Base-by-base conservation (phyloP, 2,797 vertebrate genomes). In the Poecilia wingei region DNA sequence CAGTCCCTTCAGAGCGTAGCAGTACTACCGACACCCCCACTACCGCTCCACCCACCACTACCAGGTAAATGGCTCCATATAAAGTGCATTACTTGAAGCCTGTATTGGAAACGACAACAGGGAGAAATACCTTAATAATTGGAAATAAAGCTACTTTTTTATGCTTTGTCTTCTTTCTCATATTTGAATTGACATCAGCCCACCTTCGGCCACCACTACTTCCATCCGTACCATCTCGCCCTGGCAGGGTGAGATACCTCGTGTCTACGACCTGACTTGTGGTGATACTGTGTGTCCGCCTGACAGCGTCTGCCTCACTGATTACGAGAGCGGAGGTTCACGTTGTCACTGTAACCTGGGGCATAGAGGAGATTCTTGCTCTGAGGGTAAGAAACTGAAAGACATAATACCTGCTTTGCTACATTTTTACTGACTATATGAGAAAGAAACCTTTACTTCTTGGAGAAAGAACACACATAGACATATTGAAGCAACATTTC, bases 291-390 rank as follows among this genome's bases (percentile, higher is more conserved):
- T 97, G 78, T 99, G 98, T 79, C 96, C 97, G 0, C 87, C 95
- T 0, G 96, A 98, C 92, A 99, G 98, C 93, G 98, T 99, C 86
- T 99, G 98, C 51, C 94, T 96, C 84, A 97, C 96, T 0, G 96
- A 98, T 89, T 97, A 96, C 0, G 95, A 97, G 74, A 91, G 87
- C 0, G 96, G 97, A 0, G 97, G 97, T 16, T 98, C 98, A 0
- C 96, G 96, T 33, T 99, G 98, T 89, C 97, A 97, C 85, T 99
- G 98, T 86, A 97, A 95, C 93, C 91, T 98, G n/a, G 98, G 98
- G 7, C 97, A 93, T 61, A 94, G 91, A 22, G 98, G 98, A 25
- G 95, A 97, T 57, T 90, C 66, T 0, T 99, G 98, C 89, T 90
- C 96, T 0, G 95, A 98, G 84, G 97, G 98, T 98, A 75, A 93